Conservation (phyloP, 2,797 vertebrate genomes). For the Argyrosomus regius region DNA sequence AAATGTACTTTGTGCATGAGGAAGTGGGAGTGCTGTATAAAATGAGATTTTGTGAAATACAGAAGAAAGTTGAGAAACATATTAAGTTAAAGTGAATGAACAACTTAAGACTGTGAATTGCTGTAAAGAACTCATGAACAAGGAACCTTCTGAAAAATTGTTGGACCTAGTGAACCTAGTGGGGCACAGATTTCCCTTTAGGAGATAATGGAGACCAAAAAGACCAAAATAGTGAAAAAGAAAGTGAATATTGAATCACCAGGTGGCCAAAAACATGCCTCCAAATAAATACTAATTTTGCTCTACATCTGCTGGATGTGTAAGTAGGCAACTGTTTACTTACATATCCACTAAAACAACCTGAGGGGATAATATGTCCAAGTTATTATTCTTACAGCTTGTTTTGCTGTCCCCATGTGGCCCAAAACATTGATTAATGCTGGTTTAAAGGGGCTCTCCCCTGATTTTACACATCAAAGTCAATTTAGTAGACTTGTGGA, state of each 20-base stretch:
- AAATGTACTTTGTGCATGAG: conserved; percentile 7
- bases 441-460: neutral
- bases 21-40: conserved; percentile 10
- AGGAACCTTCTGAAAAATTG: neutral
- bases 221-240: neutral
- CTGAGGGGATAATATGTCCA: neutral
- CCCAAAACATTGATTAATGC: neutral
- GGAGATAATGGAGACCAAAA: conserved; percentile 5
- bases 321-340: neutral
- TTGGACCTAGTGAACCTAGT: neutral
- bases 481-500: neutral
- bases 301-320: neutral
- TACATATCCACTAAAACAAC: neutral
- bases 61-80: conserved; percentile 12
- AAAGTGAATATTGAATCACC: neutral
- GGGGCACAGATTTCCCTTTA: neutral
- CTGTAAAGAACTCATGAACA: conserved; percentile 1
- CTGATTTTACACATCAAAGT: neutral
- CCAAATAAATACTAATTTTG: neutral
- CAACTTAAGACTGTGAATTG: neutral
- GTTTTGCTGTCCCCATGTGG: neutral
- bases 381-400: conserved; percentile 7
- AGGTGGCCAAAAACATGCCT: neutral
- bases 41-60: conserved; percentile 18
- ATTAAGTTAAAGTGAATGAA: neutral